A percentile compares a stretch with the other conserved stretches of the same genome.
These are phyloP conservation scores for Halichoeres trimaculatus DNA, from an alignment of 2,113 vertebrate genomes.

Conservation along the genomic window DNA sequence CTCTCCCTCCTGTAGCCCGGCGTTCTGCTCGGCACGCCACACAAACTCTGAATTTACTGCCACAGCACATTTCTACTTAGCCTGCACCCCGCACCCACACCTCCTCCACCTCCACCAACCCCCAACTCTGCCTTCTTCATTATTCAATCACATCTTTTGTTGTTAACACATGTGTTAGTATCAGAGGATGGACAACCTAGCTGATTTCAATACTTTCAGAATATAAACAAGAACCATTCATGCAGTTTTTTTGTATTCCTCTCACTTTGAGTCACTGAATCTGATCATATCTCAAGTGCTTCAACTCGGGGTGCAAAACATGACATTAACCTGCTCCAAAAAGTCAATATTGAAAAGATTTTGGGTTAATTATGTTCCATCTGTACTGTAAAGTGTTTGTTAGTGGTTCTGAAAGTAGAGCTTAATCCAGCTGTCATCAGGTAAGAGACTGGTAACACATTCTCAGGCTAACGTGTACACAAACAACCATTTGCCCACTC, in stretches of 20 bases:
- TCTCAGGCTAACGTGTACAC: no score
- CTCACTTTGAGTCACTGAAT: not conserved
- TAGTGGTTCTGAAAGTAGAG: no score
- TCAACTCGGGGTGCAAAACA: no score
- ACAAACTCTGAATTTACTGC: slow-evolving; percentile 76
- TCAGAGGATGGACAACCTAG: slow-evolving; percentile 23
- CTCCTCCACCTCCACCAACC: not conserved
- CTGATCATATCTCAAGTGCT: slow-evolving; percentile 20
- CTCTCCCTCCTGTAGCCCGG: slow-evolving; percentile 68
- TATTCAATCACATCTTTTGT: slow-evolving; percentile 71
- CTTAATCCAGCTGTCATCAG: no score
- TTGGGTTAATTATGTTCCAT: no score
- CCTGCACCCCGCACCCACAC: not conserved
- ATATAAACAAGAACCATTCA: not conserved
- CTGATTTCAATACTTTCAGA: slow-evolving; percentile 18
- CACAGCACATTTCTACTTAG: slow-evolving; percentile 77
- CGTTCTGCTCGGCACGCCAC: slow-evolving; percentile 67
- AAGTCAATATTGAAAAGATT: no score
- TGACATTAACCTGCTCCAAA: no score
- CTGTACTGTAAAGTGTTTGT: no score
- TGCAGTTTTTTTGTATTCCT: not conserved
- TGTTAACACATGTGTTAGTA: slow-evolving; percentile 52
- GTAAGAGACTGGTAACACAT: no score
- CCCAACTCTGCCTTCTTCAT: slow-evolving; percentile 49
- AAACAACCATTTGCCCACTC: no score